These are phyloP conservation scores for Erebia palarica DNA, from an alignment of 2,888 invertebrate species.

Conservation along the genomic window DNA sequence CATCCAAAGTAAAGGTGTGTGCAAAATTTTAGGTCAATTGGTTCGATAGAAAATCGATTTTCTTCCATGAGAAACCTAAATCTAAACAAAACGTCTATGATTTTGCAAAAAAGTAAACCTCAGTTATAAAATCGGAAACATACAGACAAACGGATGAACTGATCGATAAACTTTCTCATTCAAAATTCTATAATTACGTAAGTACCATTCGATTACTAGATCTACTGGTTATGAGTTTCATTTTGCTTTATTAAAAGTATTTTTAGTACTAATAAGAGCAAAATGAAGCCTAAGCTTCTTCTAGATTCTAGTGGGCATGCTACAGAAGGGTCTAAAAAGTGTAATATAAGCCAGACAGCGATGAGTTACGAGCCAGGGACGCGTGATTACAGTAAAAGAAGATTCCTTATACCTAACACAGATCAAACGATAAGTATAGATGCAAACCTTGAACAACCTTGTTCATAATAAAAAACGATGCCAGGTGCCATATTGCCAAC, in stretches of 20 bases:
- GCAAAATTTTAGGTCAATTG: too few species aligned
- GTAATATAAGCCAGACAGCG: conserved; percentile 56
- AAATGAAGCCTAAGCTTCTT: not conserved
- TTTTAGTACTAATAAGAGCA: not conserved
- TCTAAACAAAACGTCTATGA: too few species aligned
- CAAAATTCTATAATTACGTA: too few species aligned
- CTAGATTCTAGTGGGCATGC: not conserved
- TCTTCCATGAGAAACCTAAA: too few species aligned
- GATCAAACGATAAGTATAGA: not conserved
- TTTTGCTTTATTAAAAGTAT: not conserved
- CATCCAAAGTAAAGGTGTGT: too few species aligned
- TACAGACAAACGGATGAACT: too few species aligned
- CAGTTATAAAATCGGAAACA: too few species aligned
- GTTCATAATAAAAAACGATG: not conserved
- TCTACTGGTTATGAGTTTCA: not conserved
- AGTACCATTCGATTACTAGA: too few species aligned
- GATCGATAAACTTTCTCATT: too few species aligned
- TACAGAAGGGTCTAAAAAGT: conserved; percentile 12
- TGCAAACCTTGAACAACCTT: not conserved
- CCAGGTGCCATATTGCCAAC: too few species aligned
- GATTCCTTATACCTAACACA: conserved; percentile 58
- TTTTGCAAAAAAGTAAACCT: too few species aligned
- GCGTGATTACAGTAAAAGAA: conserved; percentile 57
- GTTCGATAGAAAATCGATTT: too few species aligned
- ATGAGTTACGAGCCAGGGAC: conserved; percentile 66